Evolutionary conservation across 2,113 vertebrate genomes (phyloP).

Genomic region (Eupsittula cactorum): DNA sequence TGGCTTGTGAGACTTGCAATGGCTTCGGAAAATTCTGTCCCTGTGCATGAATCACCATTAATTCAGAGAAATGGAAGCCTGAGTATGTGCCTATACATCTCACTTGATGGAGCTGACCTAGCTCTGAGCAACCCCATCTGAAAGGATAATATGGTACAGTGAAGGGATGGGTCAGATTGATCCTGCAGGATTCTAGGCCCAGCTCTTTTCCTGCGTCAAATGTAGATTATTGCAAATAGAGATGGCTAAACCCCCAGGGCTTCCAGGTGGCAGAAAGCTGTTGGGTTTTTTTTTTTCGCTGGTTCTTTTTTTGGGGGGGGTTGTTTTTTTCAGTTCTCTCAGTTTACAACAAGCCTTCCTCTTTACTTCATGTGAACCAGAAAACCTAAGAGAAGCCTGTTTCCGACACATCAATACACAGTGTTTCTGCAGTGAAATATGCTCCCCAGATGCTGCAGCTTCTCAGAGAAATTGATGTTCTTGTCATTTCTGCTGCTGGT

Average conservation of each 20-base stretch:
- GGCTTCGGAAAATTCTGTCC: slow-evolving; percentile 8
- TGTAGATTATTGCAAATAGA: background rate
- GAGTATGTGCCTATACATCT: background rate
- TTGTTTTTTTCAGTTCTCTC: background rate
- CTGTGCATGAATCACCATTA: background rate
- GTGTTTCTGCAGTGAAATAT: slow-evolving; percentile 41
- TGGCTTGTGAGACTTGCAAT: background rate
- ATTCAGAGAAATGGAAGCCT: background rate
- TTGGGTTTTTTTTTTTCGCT: background rate
- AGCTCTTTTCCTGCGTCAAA: background rate
- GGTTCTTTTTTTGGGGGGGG: background rate
- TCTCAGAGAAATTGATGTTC: slow-evolving; percentile 40
- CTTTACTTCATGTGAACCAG: background rate
- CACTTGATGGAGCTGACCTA: background rate
- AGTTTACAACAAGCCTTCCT: background rate
- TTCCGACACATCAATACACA: slow-evolving; percentile 1
- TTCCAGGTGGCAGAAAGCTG: slow-evolving; percentile 19
- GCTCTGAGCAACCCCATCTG: background rate
- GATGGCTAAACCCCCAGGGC: background rate
- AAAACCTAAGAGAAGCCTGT: slow-evolving; percentile 23
- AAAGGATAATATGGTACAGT: background rate
- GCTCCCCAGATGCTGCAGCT: slow-evolving; percentile 49
- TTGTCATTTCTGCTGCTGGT: slow-evolving; percentile 30
- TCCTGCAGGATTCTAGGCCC: background rate
- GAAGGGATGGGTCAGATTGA: background rate